These are phyloP conservation scores for Actinemys pallida DNA, from an alignment of 2,113 vertebrate species.

Conservation along the genomic window DNA sequence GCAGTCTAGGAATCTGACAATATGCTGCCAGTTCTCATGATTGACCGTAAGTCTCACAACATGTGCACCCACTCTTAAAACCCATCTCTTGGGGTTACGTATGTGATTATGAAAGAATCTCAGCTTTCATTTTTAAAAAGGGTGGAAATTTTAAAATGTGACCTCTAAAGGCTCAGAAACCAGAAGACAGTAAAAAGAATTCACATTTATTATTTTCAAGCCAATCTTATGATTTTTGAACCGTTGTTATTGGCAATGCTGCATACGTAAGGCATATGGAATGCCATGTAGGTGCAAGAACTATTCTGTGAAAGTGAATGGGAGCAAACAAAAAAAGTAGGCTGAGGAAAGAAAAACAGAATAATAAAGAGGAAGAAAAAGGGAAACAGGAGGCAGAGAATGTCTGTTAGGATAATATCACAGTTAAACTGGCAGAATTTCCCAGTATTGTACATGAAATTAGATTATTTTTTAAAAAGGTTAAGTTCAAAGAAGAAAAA, in stretches of 20 bases:
- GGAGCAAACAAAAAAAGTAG: not conserved
- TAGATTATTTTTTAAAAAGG: not conserved
- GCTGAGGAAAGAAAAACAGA: not conserved
- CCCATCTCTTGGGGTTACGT: not conserved
- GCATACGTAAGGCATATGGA: not conserved
- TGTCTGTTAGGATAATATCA: not conserved
- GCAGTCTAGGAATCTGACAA: not conserved
- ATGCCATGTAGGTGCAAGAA: not conserved
- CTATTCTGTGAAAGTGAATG: not conserved
- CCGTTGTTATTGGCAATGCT: not conserved
- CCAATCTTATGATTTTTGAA: not conserved
- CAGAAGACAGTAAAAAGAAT: not conserved
- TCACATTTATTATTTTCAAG: not conserved
- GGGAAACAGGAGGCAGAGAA: not conserved
- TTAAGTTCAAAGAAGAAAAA: not conserved
- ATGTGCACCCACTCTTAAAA: not conserved
- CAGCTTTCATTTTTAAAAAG: not conserved
- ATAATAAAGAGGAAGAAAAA: not conserved
- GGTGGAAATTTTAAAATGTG: not conserved
- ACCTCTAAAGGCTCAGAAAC: not conserved
- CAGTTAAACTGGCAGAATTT: not conserved
- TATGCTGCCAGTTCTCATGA: not conserved
- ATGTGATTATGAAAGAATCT: not conserved
- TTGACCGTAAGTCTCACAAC: fast-evolving
- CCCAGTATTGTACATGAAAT: not conserved